phyloP scores from a whole-genome alignment of 1,140 invertebrate species.

The Ceratina australensis region DNA sequence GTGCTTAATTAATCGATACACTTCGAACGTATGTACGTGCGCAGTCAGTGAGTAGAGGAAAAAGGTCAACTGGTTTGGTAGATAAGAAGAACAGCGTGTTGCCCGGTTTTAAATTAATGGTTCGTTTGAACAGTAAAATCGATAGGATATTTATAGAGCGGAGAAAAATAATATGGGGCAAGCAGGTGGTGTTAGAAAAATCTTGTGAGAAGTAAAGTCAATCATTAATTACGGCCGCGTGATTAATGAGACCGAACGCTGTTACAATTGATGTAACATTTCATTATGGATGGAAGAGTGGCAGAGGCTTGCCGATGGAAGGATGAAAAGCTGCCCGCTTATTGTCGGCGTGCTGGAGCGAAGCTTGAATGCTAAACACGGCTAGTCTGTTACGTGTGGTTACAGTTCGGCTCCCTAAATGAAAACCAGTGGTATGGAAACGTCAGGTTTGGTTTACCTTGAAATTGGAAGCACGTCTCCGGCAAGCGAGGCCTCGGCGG shows the following conservation, averaged over 20 bases:
- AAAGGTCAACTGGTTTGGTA: conserved; percentile 11
- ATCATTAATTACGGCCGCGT: not conserved
- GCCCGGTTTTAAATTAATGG: not conserved
- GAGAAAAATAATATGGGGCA: not conserved
- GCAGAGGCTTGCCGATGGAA: conserved; percentile 47
- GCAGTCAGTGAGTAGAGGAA: not conserved
- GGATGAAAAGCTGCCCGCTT: conserved; percentile 45
- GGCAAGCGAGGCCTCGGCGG: conserved; percentile 31
- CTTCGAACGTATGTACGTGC: not conserved
- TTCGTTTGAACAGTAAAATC: not conserved
- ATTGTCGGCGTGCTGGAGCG: conserved; percentile 29
- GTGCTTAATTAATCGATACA: conserved; percentile 22
- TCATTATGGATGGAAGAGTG: conserved; percentile 31
- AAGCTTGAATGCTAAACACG: conserved; percentile 61
- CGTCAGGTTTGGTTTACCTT: conserved; percentile 63
- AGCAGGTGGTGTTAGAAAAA: not conserved
- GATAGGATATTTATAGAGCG: too few species aligned
- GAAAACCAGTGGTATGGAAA: conserved; percentile 65
- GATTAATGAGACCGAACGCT: not conserved
- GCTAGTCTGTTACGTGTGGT: conserved; percentile 64
- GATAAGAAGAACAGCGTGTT: not conserved
- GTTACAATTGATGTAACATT: conserved; percentile 8
- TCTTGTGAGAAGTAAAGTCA: not conserved
- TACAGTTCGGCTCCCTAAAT: conserved; percentile 58
- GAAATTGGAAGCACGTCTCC: conserved; percentile 58